Conservation (phyloP, 2,888 invertebrate genomes). For the Tuberolachnus salignus region DNA sequence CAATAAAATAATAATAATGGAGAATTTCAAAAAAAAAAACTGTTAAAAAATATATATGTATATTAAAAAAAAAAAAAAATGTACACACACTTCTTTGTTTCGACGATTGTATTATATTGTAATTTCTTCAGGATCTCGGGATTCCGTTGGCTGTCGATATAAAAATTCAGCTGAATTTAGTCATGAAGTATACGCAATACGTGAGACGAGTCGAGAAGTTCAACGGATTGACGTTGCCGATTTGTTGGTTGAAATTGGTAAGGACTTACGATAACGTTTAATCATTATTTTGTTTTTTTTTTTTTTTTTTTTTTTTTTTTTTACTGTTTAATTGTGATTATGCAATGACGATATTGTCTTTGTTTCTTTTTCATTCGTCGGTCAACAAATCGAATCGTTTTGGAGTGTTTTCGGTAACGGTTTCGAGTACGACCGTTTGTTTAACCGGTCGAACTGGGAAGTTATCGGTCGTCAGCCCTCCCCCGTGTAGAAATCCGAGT, state of each 20-base stretch:
- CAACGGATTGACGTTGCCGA: constrained; percentile 71
- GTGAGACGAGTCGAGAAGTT: constrained; percentile 70
- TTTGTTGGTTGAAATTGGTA: constrained; percentile 77
- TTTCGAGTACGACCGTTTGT: no score
- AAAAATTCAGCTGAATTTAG: constrained; percentile 76
- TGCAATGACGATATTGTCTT: no score
- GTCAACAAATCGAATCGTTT: no score
- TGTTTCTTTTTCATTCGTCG: no score
- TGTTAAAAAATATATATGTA: no score
- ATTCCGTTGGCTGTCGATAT: constrained; percentile 70
- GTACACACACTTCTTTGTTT: no score
- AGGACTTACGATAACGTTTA: constrained; percentile 61
- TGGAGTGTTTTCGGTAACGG: no score
- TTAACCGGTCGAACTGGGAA: no score
- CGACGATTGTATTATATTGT: background rate
- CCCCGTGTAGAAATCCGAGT: no score
- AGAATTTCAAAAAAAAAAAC: background rate
- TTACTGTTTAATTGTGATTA: no score
- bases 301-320: no score
- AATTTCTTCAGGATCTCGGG: constrained; percentile 68
- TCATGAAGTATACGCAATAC: constrained; percentile 69
- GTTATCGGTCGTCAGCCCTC: no score
- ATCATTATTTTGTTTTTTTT: constrained; percentile 7
- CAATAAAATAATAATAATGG: background rate
- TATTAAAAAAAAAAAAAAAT: background rate